Evolutionary conservation across 2,113 vertebrate species (phyloP).

Genomic region (Cyanoramphus novaezelandiae): DNA sequence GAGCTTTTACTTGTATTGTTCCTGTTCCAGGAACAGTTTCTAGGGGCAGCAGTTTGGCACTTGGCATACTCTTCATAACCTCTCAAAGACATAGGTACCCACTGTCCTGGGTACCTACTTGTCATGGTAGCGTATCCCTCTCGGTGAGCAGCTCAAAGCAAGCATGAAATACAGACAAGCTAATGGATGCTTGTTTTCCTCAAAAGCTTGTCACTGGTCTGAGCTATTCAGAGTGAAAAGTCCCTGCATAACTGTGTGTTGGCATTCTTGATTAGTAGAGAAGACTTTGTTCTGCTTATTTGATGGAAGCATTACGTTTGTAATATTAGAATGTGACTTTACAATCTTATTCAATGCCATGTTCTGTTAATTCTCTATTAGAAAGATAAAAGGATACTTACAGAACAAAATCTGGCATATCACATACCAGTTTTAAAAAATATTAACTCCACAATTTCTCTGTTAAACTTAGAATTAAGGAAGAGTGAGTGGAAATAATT

Average conservation of each 20-base stretch:
- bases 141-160: background rate
- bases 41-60: background rate
- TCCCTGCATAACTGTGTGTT: background rate
- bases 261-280: background rate
- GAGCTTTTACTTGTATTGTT: background rate
- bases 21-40: background rate
- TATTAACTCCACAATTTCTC: background rate
- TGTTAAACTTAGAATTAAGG: background rate
- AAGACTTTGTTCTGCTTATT: background rate
- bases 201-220: background rate
- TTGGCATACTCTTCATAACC: rapidly evolving
- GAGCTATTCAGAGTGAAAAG: background rate
- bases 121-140: rapidly evolving
- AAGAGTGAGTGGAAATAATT: background rate
- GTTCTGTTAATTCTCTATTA: background rate
- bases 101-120: background rate
- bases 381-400: background rate
- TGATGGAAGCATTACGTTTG: background rate
- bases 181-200: rapidly evolving
- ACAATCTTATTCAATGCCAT: background rate
- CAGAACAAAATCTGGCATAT: background rate
- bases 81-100: background rate
- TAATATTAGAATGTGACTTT: background rate
- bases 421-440: background rate
- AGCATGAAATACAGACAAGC: background rate